Percentiles rank a stretch among this genome's conserved stretches.
Evolutionary conservation across 2,797 vertebrate species (phyloP).

Genomic region (Morus bassanus): DNA sequence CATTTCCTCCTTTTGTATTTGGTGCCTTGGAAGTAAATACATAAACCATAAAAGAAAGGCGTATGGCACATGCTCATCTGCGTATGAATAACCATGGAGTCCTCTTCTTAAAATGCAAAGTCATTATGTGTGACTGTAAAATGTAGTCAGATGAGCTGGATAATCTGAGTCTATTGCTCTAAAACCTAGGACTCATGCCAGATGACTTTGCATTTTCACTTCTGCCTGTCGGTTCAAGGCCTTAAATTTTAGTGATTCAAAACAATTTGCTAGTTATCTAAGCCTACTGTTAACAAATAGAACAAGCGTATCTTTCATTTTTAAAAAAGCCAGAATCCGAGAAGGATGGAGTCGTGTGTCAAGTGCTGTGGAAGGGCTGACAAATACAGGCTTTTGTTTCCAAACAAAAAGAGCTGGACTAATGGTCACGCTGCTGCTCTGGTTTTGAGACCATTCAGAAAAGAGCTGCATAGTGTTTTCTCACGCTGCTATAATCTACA

Average conservation of each 20-base stretch:
- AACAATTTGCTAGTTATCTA: neutral
- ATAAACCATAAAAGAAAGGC: neutral
- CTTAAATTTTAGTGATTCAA: neutral
- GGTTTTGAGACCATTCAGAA: neutral
- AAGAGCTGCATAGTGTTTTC: neutral
- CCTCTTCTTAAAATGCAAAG: neutral
- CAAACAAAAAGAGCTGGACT: neutral
- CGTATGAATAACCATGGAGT: neutral
- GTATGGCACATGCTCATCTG: neutral
- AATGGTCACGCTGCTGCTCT: neutral
- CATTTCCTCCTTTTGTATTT: neutral
- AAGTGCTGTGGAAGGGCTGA: neutral
- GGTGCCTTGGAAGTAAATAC: neutral
- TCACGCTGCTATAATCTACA: neutral
- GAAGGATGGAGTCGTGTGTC: neutral
- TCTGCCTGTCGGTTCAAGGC: neutral
- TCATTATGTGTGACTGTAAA: neutral
- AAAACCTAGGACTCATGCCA: neutral
- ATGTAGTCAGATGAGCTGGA: neutral
- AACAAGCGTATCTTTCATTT: neutral
- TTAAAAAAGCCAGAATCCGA: neutral
- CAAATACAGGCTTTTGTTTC: neutral
- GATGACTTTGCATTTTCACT: slow-evolving; percentile 38
- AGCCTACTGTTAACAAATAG: neutral
- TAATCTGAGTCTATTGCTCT: neutral